Evolutionary conservation across 2,113 vertebrate species (phyloP).

Genomic region (Calidris pygmaea): DNA sequence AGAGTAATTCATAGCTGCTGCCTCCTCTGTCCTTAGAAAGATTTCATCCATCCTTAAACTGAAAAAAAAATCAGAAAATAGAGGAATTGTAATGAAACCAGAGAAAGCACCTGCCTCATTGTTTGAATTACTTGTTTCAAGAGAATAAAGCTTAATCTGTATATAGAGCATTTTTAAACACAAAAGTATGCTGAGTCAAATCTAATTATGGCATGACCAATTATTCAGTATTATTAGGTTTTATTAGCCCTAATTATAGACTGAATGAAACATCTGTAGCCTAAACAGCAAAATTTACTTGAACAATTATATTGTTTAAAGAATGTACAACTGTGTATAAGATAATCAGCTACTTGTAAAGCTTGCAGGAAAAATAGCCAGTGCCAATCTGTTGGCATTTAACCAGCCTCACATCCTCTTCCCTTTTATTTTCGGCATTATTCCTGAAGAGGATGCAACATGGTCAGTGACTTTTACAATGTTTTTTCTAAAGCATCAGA

Average conservation of each 20-base stretch:
- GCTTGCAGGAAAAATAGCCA: neutral
- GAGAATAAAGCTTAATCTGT: constrained; percentile 25
- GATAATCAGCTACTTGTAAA: neutral
- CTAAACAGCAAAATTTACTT: constrained; percentile 34
- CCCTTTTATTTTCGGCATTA: neutral
- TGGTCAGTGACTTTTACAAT: neutral
- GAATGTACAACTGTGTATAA: neutral
- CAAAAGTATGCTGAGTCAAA: constrained; percentile 35
- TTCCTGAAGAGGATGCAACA: neutral
- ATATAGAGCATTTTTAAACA: constrained; percentile 16
- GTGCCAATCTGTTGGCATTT: neutral
- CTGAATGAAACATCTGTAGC: constrained; percentile 39
- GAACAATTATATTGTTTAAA: constrained; percentile 24
- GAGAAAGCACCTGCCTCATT: neutral
- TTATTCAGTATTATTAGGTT: constrained; percentile 31
- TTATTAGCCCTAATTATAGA: constrained; percentile 23
- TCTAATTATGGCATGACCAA: constrained; percentile 38
- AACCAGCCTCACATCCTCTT: neutral
- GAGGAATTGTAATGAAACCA: neutral
- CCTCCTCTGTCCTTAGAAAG: neutral
- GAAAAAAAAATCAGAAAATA: neutral
- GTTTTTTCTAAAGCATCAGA: neutral
- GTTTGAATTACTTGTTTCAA: neutral
- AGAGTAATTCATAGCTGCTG: neutral
- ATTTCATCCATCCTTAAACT: neutral